Evolutionary conservation across 2,113 vertebrate genomes (phyloP).

Genomic region (Callaeas wilsoni): DNA sequence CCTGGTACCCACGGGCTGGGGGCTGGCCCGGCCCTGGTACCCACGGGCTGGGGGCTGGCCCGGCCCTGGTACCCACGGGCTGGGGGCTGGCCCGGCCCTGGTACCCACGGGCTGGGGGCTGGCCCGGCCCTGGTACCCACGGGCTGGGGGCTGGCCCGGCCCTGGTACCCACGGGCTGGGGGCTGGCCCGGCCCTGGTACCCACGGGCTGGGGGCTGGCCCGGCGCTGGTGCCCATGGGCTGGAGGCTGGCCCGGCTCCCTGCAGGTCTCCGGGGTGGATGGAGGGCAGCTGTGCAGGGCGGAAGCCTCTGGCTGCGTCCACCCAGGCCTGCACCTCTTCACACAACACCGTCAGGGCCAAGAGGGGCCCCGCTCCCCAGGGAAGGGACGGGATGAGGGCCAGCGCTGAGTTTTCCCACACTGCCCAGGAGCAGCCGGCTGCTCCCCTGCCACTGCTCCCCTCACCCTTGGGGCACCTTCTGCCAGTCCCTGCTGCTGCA

Average conservation of each 20-base stretch:
- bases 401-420: background rate
- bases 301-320: background rate
- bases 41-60: too few species aligned
- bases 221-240: too few species aligned
- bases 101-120: too few species aligned
- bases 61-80: too few species aligned
- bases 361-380: background rate
- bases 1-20: too few species aligned
- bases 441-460: background rate
- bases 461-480: background rate
- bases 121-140: too few species aligned
- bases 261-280: background rate
- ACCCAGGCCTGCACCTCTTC: background rate
- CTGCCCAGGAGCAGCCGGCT: fast-evolving
- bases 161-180: too few species aligned
- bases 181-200: too few species aligned
- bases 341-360: background rate
- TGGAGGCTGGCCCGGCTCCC: background rate
- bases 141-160: too few species aligned
- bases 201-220: too few species aligned
- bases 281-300: background rate
- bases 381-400: background rate
- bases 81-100: too few species aligned
- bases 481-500: background rate
- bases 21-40: too few species aligned